Base-by-base conservation (phyloP, 1,140 invertebrate species). In the Drosophila ercepeae region DNA sequence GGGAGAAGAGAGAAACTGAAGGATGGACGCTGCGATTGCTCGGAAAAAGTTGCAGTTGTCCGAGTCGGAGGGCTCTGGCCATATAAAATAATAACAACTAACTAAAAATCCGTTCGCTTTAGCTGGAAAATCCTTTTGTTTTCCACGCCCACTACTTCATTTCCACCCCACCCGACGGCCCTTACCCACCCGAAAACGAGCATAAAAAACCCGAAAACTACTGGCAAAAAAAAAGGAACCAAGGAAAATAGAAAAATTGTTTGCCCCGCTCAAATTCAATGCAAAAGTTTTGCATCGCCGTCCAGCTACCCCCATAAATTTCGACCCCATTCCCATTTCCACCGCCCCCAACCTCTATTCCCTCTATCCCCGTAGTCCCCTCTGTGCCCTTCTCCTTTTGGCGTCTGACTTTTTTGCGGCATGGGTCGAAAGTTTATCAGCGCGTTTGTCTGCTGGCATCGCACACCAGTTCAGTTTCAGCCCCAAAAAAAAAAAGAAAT, bases 61-160 rank as follows among this genome's bases (percentile, higher is more conserved):
- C 70, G 78, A 84, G 69, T 82, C 54, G 50, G 42, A 57, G 64
- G 64, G 60, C 48, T 60, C 64, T 63, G 75, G 74, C 79, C 77
- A 81, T 86, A 86, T 86, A 86, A 86, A 86, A 86, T 86, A 86
- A 86, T 86, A 86, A 86, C 81, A 86, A 86, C 81, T 86, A 86
- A 88, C 81, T 86, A 86, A 84, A 84, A 86, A 86, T 86, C 81
- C 81, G 68, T 81, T 88, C 81, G 81, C 81, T 86, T 88, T 86
- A 81, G 81, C 81, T 86, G 81, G 54, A 86, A 84, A 88, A 86
- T 88, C 81, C 82, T 88, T 86, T 86, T 86, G 81, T 86, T 86
- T 86, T 75, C 69, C 72, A 52, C 42, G 13, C 29, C 39, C 29
- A 32, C 29, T 9, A 32, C 29, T 32, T 32, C 29, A 32, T 32